Evolutionary conservation across 1,140 invertebrate genomes (phyloP), one percentile per base, ranked within the genome.

Genomic region (Campoletis sonorensis): DNA sequence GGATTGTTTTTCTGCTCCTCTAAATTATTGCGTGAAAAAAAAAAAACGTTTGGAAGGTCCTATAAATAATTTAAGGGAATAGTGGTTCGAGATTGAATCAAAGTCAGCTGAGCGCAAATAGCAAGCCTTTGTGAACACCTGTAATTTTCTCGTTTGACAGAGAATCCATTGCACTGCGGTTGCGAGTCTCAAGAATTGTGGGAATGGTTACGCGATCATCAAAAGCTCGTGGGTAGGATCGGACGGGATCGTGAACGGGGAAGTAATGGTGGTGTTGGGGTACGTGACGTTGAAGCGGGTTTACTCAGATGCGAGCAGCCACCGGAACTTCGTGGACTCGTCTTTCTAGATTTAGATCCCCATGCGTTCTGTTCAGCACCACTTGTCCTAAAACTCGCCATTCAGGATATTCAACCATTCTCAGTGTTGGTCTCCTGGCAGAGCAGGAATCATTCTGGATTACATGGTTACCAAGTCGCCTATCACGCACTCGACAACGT

Each of bases 351-450:
- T 79, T 92, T 97, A 84, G 95, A 96, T 86, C 95, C 96, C 11
- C 94, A 95, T 81, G 94, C 95, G 86, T 96, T 98, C 87, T 98
- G 97, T 88, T 95, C 96, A 79, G 93, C 95, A 73, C 96, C 96
- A 8, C 92, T 97, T 83, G 94, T 98, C 82, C 92, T 96, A 61
- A 95, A 96, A 89, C 93, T 98, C 30, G 96, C 96, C 80, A 96
- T 97, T 83, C 95, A 97, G 91, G 96, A 97, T 89, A 96, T 98
- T 45, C 96, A 97, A 90, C 96, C 96, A 2, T 96, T 96, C 90
- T 96, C 96, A n/a, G 95, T 98, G 45, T 92, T 97, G 76, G 96
- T 98, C 16, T 96, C 96, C 75, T 98, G 97, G 97, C 96, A 97
- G 88, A 96, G 96, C 84, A 94, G 97, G 84, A 97, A 98, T 92